Evolutionary conservation across 2,113 vertebrate species (phyloP).

Genomic region (Apodemus speciosus): DNA sequence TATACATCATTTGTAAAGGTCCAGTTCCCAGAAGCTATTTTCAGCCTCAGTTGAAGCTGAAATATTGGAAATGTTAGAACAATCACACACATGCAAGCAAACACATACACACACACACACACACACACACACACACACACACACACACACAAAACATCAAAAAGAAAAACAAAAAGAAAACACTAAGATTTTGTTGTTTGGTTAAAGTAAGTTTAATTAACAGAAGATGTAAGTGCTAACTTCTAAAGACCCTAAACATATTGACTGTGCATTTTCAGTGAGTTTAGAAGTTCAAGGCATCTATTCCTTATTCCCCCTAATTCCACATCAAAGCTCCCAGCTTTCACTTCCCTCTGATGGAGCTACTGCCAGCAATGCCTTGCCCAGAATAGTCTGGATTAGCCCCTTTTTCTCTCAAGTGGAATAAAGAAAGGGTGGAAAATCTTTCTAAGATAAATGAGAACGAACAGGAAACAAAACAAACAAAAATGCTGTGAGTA

Average conservation of each 20-base stretch:
- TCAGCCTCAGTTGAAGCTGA: constrained; percentile 47
- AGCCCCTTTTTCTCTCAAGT: neutral
- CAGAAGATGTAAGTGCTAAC: constrained; percentile 5
- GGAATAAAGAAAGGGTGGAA: constrained; percentile 1
- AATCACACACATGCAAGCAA: neutral
- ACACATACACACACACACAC: neutral
- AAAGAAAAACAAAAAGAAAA: neutral
- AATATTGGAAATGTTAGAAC: constrained; percentile 1
- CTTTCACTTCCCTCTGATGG: neutral
- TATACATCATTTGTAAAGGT: constrained; percentile 44
- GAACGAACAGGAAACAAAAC: neutral
- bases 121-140: too few relatives aligned
- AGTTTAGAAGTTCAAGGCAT: neutral
- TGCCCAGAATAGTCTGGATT: constrained; percentile 28
- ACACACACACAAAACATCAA: neutral
- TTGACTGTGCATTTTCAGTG: constrained; percentile 34
- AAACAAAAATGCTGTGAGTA: neutral
- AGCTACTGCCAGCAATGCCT: constrained; percentile 18
- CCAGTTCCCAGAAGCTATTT: constrained; percentile 55
- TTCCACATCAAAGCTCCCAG: constrained; percentile 62
- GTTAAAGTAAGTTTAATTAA: constrained; percentile 44
- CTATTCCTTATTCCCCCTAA: constrained; percentile 54
- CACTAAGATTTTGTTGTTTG: neutral
- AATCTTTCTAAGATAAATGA: constrained; percentile 46
- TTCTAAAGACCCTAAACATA: constrained; percentile 9